phyloP scores from a whole-genome alignment of 2,797 vertebrate genomes.

The Macropus fuliginosus region DNA sequence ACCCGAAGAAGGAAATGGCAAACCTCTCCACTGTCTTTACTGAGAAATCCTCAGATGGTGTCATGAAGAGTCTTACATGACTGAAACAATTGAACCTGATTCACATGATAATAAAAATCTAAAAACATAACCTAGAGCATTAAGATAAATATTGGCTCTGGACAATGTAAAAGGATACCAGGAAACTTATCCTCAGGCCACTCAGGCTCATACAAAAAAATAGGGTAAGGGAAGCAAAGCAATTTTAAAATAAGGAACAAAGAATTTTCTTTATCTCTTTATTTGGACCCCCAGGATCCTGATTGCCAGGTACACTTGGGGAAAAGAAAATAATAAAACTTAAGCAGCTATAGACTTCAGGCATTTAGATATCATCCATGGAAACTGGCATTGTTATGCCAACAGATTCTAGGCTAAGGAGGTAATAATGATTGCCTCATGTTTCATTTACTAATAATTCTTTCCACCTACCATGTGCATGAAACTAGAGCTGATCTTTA shows the following conservation, averaged over 20 bases:
- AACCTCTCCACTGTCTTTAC: background rate
- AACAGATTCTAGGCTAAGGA: conserved; percentile 18
- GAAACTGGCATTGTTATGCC: background rate
- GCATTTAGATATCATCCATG: conserved; percentile 4
- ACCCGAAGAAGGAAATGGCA: background rate
- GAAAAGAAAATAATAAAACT: background rate
- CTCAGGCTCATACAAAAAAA: background rate
- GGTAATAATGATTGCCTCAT: background rate
- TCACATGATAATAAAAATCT: background rate
- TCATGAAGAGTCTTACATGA: background rate
- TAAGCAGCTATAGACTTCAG: background rate
- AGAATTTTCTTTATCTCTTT: conserved; percentile 26
- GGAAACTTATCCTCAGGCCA: background rate
- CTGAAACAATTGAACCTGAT: background rate
- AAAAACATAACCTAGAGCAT: background rate
- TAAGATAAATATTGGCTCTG: background rate
- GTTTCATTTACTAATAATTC: background rate
- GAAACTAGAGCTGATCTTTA: conserved; percentile 22
- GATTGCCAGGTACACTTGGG: background rate
- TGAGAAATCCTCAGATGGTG: background rate
- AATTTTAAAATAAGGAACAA: conserved; percentile 15
- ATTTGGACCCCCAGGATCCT: conserved; percentile 29
- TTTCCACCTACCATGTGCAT: background rate
- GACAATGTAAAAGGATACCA: background rate
- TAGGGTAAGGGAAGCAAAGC: conserved; percentile 1